Percentiles rank a stretch among this genome's conserved stretches.
Evolutionary conservation across 2,888 invertebrate species (phyloP).

Genomic region (Oscheius sp.): DNA sequence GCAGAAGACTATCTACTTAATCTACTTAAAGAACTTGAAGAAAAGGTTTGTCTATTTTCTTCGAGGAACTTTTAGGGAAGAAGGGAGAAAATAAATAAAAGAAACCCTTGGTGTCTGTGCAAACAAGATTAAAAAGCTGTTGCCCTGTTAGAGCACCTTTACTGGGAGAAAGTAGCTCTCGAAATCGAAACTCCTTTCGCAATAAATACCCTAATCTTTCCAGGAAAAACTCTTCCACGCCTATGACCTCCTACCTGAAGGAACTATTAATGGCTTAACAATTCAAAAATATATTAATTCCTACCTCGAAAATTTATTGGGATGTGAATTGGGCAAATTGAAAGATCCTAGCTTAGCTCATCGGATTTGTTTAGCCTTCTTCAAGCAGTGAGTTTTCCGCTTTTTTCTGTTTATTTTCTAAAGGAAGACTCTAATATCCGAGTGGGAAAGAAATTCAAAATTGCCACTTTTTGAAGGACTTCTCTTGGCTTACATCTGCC

Average conservation of each 20-base stretch:
- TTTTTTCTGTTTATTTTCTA: neutral
- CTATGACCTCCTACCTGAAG: slow-evolving; percentile 3
- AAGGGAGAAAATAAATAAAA: neutral
- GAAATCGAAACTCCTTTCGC: neutral
- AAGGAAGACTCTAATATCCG: neutral
- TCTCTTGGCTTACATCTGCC: slow-evolving; percentile 32
- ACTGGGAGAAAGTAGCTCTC: neutral
- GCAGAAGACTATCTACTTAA: neutral
- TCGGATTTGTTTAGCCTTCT: slow-evolving; percentile 6
- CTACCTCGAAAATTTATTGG: neutral
- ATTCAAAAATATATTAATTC: neutral
- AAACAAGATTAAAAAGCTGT: neutral
- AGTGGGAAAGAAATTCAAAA: neutral
- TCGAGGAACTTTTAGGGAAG: neutral
- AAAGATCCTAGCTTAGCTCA: neutral
- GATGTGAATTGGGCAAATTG: neutral
- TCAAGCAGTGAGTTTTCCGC: slow-evolving; percentile 7
- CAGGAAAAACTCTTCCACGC: slow-evolving; percentile 10
- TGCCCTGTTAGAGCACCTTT: neutral
- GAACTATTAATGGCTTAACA: slow-evolving; percentile 6
- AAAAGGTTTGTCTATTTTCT: neutral
- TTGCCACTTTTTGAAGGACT: slow-evolving; percentile 17
- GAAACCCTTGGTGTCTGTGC: neutral
- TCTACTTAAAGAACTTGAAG: neutral
- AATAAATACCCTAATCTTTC: neutral